Base-by-base conservation (phyloP, 2,888 invertebrate genomes). In the Xiphydria camelus region DNA sequence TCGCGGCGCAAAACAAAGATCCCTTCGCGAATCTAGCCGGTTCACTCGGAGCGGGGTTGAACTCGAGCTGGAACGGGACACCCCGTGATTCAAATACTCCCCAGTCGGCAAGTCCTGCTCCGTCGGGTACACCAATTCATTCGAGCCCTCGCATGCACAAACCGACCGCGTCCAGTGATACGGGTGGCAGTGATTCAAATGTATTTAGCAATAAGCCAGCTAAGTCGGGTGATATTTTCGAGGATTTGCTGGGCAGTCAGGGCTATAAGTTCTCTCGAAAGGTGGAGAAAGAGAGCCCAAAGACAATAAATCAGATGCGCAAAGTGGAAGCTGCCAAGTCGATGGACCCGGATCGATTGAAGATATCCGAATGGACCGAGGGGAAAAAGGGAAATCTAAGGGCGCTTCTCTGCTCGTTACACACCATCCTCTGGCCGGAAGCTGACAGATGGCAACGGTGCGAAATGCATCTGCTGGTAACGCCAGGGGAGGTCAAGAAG, bases 331-430 rank as follows among this genome's bases (percentile, higher is more conserved):
- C 92, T 66, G 87, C 85, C 1, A 88, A 83, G 61, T 90, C 90
- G 45, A 93, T 92, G 88, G 95, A 96, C 78, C 95, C 95, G 0
- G 93, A 94, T 55, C 89, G 89, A 74, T 73, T 95, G 35, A 91
- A 87, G 77, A 82, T 90, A 56, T 77, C 83, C 60, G 89, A 89
- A 69, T 90, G 90, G 90, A 89, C 87, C 45, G 91, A 95, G 69
- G 98, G 98, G 5, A 99, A 98, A 77, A 94, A 94, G 69, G 88
- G 89, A 43, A 99, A 99, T 76, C 93, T 99, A 57, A 84, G 99
- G 45, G 97, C 98, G 0, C 78, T 99, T 17, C 77, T 99, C 18
- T 95, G 97, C 69, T 94, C 97, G 0, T 82, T 99, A 70, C 94
- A 97, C 73, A 88, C 89, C 1, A 89, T 98, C 35, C 79, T 96